Conservation (phyloP, 2,113 vertebrate species). For the Panthera leo region DNA sequence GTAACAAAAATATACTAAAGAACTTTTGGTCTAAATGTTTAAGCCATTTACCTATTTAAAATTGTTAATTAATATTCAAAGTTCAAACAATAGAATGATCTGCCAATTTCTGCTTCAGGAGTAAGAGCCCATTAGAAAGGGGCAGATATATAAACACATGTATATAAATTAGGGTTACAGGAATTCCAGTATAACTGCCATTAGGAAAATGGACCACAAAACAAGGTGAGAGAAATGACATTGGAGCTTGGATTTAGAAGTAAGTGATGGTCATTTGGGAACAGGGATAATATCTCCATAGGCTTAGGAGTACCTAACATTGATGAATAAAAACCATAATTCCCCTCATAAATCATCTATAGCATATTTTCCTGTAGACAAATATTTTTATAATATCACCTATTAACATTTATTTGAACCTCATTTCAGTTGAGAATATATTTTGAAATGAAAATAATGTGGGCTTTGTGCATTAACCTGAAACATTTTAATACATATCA, state of each 20-base stretch:
- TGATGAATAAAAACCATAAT: not conserved
- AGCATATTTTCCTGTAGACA: not conserved
- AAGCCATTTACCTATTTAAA: not conserved
- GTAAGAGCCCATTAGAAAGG: not conserved
- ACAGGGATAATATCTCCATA: not conserved
- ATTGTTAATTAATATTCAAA: not conserved
- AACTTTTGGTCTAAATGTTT: not conserved
- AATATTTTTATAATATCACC: not conserved
- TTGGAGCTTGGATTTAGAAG: not conserved
- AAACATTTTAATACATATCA: not conserved
- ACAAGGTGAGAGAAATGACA: not conserved
- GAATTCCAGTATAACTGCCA: not conserved
- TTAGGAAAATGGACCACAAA: not conserved
- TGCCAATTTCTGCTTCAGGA: not conserved
- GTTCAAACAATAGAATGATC: not conserved
- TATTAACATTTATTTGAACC: not conserved
- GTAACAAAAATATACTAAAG: not conserved
- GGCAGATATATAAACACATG: not conserved
- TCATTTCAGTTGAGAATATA: not conserved
- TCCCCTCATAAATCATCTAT: not conserved
- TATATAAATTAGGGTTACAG: not conserved
- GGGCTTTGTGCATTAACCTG: not conserved
- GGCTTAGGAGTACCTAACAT: not conserved
- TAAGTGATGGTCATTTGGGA: not conserved
- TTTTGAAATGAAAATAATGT: slow-evolving; percentile 3